Evolutionary conservation across 2,797 vertebrate species (phyloP), one percentile per base, ranked within the genome.

Genomic region (Channallabes apus): DNA sequence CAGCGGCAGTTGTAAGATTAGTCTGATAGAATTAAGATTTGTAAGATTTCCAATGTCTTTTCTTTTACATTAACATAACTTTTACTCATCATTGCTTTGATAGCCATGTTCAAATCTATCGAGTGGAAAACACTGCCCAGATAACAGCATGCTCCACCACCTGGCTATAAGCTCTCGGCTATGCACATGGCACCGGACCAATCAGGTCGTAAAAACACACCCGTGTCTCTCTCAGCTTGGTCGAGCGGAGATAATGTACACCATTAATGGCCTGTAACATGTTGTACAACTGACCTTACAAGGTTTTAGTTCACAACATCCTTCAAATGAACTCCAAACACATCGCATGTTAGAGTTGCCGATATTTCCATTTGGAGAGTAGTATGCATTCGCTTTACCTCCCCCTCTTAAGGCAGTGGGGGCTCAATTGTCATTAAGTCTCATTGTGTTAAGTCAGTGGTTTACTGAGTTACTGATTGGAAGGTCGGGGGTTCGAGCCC

Each of bases 131-230:
- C 18, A 11, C 32, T 62, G 5, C 73, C 1, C 14, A 20, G 24
- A 41, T 68, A 78, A 67, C 22, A 32, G 51, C 64, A 29, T 27
- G 35, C 77, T 46, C 64, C 17, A 18, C 58, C 81, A 83, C 69
- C 71, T 38, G 76, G 81, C 73, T 80, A 64, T n/a, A 51, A 11
- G 14, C 54, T 46, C 11, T 56, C 76, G 9, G 46, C 32, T 59
- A 35, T 58, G 77, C 22, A 80, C 38, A 80, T 88, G 85, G 77
- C 88, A 85, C 0, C 32, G 1, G 58, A 85, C 64, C 85, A 88
- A 77, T 67, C 78, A 84, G 81, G 81, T 83, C 76, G 85, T 17
- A 67, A 67, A 65, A 82, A 18, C 61, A 54, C 35, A 67, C 9
- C 41, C 29, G 0, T 14, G 56, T 24, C 75, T 77, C 3, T 27